A percentile compares a stretch with the other conserved stretches of the same genome.
phyloP scores from a whole-genome alignment of 2,888 invertebrate genomes.

The Drosophila lutescens region DNA sequence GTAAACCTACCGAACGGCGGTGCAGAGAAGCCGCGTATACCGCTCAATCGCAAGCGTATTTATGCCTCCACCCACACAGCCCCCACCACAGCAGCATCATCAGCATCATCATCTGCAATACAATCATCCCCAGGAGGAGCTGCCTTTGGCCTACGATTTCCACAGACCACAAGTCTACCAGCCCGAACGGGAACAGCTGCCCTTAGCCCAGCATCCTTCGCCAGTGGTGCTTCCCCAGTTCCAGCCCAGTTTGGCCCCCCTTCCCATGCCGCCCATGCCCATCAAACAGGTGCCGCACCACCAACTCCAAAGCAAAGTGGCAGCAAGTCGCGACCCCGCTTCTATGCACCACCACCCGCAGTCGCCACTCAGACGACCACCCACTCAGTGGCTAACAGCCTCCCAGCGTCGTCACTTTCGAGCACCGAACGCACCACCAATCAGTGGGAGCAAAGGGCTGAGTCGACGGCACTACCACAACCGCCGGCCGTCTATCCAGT shows the following conservation, averaged over 20 bases:
- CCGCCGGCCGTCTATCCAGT: slow-evolving; percentile 68
- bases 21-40: slow-evolving; percentile 70
- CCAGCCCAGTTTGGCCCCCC: neutral
- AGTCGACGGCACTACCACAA: slow-evolving; percentile 67
- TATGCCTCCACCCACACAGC: slow-evolving; percentile 81
- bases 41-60: slow-evolving; percentile 82
- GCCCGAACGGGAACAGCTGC: slow-evolving; percentile 59
- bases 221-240: neutral
- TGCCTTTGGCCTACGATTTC: slow-evolving; percentile 55
- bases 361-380: slow-evolving; percentile 42
- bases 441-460: slow-evolving; percentile 38
- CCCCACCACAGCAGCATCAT: slow-evolving; percentile 46
- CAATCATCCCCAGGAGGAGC: slow-evolving; percentile 45
- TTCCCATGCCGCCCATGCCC: slow-evolving; percentile 67
- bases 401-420: slow-evolving; percentile 67
- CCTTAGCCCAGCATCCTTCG: slow-evolving; percentile 21
- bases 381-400: slow-evolving; percentile 54
- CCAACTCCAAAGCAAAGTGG: slow-evolving; percentile 36
- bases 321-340: slow-evolving; percentile 71
- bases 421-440: slow-evolving; percentile 43
- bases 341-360: slow-evolving; percentile 67
- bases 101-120: slow-evolving; percentile 40
- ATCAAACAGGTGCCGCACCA: slow-evolving; percentile 61
- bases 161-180: slow-evolving; percentile 67
- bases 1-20: slow-evolving; percentile 74